Evolutionary conservation across 1,140 invertebrate species (phyloP).

Genomic region (Scaptomyza graminum): DNA sequence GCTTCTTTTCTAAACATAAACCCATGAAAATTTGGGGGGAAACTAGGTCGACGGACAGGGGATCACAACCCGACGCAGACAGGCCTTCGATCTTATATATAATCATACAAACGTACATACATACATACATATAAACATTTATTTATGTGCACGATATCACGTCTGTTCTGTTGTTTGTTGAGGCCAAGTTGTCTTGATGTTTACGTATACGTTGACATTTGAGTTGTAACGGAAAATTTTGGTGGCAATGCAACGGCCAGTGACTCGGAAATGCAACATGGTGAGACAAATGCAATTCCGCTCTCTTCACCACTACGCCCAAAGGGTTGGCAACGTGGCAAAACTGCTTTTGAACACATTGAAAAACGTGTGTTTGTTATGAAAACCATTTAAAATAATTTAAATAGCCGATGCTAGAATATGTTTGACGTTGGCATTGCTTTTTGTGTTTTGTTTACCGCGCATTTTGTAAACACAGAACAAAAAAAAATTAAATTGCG

Average conservation of each 20-base stretch:
- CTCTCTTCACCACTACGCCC: neutral
- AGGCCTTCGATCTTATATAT: constrained; percentile 17
- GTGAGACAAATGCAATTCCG: constrained; percentile 22
- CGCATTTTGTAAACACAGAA: constrained; percentile 76
- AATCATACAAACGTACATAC: constrained; percentile 1
- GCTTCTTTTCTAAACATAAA: constrained; percentile 32
- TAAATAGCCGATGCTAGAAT: constrained; percentile 58
- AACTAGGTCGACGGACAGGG: constrained; percentile 35
- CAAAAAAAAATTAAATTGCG: constrained; percentile 75
- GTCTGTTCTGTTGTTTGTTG: constrained; percentile 17
- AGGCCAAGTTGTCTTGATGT: constrained; percentile 8
- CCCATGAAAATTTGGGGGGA: constrained; percentile 2
- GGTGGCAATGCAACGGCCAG: constrained; percentile 30
- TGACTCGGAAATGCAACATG: constrained; percentile 39
- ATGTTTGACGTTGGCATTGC: constrained; percentile 64
- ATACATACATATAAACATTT: neutral
- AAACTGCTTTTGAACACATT: constrained; percentile 11
- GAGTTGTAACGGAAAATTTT: constrained; percentile 46
- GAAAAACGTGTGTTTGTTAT: constrained; percentile 50
- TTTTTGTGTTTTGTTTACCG: constrained; percentile 72
- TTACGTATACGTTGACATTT: constrained; percentile 16
- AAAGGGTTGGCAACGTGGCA: constrained; percentile 34
- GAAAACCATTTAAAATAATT: constrained; percentile 60
- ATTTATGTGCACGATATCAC: constrained; percentile 21
- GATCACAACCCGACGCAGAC: constrained; percentile 3